Evolutionary conservation across 2,888 invertebrate genomes (phyloP), one percentile per base, ranked within the genome.

Genomic region (Torymus auratus): DNA sequence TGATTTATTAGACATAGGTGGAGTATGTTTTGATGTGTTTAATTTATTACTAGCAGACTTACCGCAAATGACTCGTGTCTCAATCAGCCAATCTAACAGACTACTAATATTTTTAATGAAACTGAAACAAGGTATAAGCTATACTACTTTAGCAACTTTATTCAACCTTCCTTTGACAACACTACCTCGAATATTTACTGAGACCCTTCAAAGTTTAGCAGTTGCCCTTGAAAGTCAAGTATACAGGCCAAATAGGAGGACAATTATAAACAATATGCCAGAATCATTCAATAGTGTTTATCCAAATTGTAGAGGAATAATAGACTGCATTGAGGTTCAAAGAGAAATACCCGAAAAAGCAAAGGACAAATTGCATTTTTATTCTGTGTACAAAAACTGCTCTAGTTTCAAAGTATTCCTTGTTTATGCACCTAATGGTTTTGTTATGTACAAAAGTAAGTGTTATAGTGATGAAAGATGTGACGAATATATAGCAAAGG

Each of bases 381-480:
- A 74, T 72, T 61, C 71, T 11, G 67, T 62, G 15, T 82, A 72
- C n/a, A 69, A 73, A 60, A 53, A 65, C 12, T 41, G 41, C 41
- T 41, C 41, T 41, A 41, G 7, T 41, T 55, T 72, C 14, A 80
- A 79, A 70, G 58, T 73, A 55, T 71, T 82, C n/a, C 56, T 82
- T 13, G 58, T 69, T 15, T 73, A 20, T 68, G 73, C 78, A 7
- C 76, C 82, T 7, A 72, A 83, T 71, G 83, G 80, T 56, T 78
- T 60, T 13, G 73, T 83, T 56, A 78, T 58, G 2, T 56, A 72
- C 20, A 58, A 72, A 53, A 80, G 78, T 0, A 78, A 78, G 64
- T 70, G 73, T 52, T 82, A 83, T 77, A 80, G 82, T n/a, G 84
- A 78, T 13, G 55, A 75, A 81, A 68, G 81, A 60, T 76, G 55